Evolutionary conservation across 2,888 invertebrate genomes (phyloP), one percentile per base, ranked within the genome.

Genomic region (Mesopsocus fuscifrons): DNA sequence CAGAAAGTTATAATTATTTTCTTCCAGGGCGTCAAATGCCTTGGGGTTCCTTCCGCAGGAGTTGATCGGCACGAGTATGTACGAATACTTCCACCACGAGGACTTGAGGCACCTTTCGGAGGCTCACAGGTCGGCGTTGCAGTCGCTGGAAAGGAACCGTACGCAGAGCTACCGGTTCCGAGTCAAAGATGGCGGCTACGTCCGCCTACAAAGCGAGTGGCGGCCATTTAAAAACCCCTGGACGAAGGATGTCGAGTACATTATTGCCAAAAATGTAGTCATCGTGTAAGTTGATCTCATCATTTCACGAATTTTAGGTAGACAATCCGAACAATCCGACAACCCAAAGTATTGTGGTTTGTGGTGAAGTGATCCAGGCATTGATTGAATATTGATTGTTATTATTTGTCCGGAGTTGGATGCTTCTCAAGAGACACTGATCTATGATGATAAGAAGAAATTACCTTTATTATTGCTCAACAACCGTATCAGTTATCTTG

Each of bases 1-100:
- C n/a, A n/a, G n/a, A n/a, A n/a, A n/a, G n/a, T n/a, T n/a, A n/a
- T n/a, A n/a, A n/a, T n/a, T n/a, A n/a, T n/a, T n/a, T n/a, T n/a
- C n/a, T n/a, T n/a, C n/a, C n/a, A n/a, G n/a, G n/a, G n/a, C n/a
- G n/a, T n/a, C n/a, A n/a, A n/a, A n/a, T n/a, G 79, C 85, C 26
- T 67, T 91, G 46, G 92, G 92, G 2, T 92, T 82, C 64, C 66
- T 94, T 44, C 91, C 92, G 1, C 92, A 94, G 64, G 92, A 94
- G 65, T 64, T 94, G 40, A 63, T 91, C 17, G 91, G 91, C 30
- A 85, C 88, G 9, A 88, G 87, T 52, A 77, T 91, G 67, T 92
- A 92, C 59, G 92, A 92, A 62, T 88, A 89, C 63, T 85, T 83
- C 55, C 75, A 81, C 53, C 78, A 77, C 44, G 78, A 81, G 32